These are phyloP conservation scores for Xylota sylvarum DNA, from an alignment of 2,888 invertebrate species.

Conservation along the genomic window DNA sequence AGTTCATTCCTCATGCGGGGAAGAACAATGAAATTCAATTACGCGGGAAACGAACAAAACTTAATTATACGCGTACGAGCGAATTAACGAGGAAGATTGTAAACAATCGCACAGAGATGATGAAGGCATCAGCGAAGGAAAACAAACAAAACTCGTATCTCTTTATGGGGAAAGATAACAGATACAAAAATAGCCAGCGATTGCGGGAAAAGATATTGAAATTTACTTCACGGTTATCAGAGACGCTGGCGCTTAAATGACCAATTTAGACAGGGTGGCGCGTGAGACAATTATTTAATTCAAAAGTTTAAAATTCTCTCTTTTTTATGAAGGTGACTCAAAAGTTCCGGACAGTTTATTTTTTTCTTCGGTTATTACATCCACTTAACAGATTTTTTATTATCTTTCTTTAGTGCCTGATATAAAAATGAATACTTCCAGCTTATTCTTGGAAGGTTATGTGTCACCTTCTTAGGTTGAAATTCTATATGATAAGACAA, in stretches of 20 bases:
- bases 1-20: neutral
- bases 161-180: neutral
- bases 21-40: constrained; percentile 41
- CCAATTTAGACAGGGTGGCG: constrained; percentile 21
- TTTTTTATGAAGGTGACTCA: constrained; percentile 14
- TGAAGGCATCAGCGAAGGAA: constrained; percentile 3
- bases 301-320: neutral
- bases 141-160: constrained; percentile 13
- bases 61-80: neutral
- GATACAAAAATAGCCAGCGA: constrained; percentile 20
- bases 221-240: constrained; percentile 35
- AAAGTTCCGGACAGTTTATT: neutral
- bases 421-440: neutral
- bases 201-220: constrained; percentile 9
- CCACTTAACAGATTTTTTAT: constrained; percentile 21
- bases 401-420: neutral
- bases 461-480: neutral
- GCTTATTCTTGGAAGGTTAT: neutral
- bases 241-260: constrained; percentile 17
- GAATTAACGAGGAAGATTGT: constrained; percentile 10
- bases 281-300: constrained; percentile 7
- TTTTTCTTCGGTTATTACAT: constrained; percentile 1
- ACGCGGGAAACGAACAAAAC: constrained; percentile 11
- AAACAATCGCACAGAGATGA: constrained; percentile 12
- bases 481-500: neutral